phyloP scores from a whole-genome alignment of 92 coral and sea anemone genomes.

The Porites divaricata region DNA sequence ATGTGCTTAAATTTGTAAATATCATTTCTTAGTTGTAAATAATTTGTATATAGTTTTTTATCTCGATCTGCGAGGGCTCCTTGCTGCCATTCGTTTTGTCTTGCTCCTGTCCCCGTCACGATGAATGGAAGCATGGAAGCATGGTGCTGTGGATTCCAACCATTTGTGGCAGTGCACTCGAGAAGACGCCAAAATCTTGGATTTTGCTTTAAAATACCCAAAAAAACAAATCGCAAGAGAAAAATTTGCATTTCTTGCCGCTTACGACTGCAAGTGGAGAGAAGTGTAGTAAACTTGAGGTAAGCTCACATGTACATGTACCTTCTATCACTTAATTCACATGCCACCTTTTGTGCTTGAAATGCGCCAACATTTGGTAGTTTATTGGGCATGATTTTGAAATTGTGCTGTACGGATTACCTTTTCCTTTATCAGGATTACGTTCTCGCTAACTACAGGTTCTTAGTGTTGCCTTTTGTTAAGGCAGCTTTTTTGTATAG shows the following conservation, averaged over 20 bases:
- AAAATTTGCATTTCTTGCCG: slow-evolving; percentile 36
- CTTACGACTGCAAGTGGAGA: slow-evolving; percentile 23
- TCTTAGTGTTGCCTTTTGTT: too few relatives aligned
- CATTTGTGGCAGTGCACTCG: not conserved
- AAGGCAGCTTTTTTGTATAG: too few relatives aligned
- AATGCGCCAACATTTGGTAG: too few relatives aligned
- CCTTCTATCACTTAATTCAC: not conserved
- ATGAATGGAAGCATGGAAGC: not conserved
- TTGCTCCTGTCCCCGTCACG: not conserved
- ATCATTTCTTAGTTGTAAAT: not conserved
- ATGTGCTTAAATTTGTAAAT: not conserved
- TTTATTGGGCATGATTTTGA: too few relatives aligned
- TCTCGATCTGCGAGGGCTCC: not conserved
- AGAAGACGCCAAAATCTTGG: not conserved
- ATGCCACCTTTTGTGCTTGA: not conserved
- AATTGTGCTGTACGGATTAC: too few relatives aligned
- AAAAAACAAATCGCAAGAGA: slow-evolving; percentile 18
- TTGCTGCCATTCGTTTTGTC: not conserved
- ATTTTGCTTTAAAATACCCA: not conserved
- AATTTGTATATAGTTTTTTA: not conserved
- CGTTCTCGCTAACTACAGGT: too few relatives aligned
- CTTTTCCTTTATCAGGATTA: too few relatives aligned
- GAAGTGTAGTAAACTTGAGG: slow-evolving; percentile 25
- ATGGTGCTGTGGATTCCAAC: not conserved
- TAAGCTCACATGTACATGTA: slow-evolving; percentile 1